A percentile compares a stretch with the other conserved stretches of the same genome.
Evolutionary conservation across 2,888 invertebrate species (phyloP).

Genomic region (Nycteola revayana): DNA sequence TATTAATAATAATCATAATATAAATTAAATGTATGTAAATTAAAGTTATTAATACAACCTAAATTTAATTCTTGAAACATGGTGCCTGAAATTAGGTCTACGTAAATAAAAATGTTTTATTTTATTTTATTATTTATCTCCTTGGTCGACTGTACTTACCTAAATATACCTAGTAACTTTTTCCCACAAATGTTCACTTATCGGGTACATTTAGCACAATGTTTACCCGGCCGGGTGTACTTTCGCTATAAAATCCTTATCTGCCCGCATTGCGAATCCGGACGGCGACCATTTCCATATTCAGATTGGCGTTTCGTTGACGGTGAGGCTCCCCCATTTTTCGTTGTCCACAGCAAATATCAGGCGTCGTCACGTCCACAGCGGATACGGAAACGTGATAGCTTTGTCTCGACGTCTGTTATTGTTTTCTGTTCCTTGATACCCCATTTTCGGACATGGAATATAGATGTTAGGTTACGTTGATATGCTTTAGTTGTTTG

Average conservation of each 20-base stretch:
- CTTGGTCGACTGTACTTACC: too few species aligned
- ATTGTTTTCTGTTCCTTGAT: conserved; percentile 23
- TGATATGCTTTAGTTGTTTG: neutral
- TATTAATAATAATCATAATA: too few species aligned
- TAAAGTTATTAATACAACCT: too few species aligned
- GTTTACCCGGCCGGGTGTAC: conserved; percentile 48
- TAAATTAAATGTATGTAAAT: too few species aligned
- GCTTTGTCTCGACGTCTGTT: conserved; percentile 23
- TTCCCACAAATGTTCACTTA: conserved; percentile 37
- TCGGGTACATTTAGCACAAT: conserved; percentile 50
- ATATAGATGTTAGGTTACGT: conserved; percentile 5
- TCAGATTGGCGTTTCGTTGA: conserved; percentile 56
- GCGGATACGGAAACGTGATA: conserved; percentile 28
- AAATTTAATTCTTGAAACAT: too few species aligned
- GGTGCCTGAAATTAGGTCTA: too few species aligned
- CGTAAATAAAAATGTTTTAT: too few species aligned
- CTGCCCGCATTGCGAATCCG: conserved; percentile 71
- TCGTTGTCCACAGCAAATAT: conserved; percentile 30
- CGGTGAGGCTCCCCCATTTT: conserved; percentile 39
- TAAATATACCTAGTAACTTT: too few species aligned
- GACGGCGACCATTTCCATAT: conserved; percentile 67
- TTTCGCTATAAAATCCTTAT: conserved; percentile 71
- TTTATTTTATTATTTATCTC: too few species aligned
- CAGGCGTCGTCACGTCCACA: conserved; percentile 44
- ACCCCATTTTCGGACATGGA: conserved; percentile 10